These are phyloP conservation scores for Papilio polytes DNA, from an alignment of 1,140 invertebrate genomes.

Conservation along the genomic window DNA sequence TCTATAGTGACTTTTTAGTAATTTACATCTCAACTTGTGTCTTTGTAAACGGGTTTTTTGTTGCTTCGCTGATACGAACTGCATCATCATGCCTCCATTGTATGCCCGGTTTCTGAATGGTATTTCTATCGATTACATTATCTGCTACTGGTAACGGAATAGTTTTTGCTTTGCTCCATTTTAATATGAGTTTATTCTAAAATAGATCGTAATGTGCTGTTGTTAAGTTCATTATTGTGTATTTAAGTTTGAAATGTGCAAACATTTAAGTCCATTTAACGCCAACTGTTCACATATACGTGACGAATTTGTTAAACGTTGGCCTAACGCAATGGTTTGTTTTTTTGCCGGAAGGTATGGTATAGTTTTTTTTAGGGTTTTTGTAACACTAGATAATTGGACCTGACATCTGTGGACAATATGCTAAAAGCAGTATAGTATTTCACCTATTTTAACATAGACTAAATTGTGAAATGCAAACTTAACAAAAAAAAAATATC, in stretches of 20 bases:
- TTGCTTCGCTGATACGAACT: slow-evolving; percentile 49
- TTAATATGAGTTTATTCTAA: background rate
- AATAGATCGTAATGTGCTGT: slow-evolving; percentile 21
- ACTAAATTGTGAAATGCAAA: too few species aligned
- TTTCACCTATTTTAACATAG: too few species aligned
- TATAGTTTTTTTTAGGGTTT: background rate
- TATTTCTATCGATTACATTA: slow-evolving; percentile 66
- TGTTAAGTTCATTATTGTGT: slow-evolving; percentile 16
- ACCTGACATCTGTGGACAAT: slow-evolving; percentile 10
- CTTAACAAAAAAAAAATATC: too few species aligned
- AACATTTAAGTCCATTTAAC: slow-evolving; percentile 28
- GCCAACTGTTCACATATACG: slow-evolving; percentile 28
- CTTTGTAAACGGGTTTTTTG: slow-evolving; percentile 40
- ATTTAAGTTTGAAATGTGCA: slow-evolving; percentile 16
- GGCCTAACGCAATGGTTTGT: slow-evolving; percentile 2
- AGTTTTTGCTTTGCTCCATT: slow-evolving; percentile 35
- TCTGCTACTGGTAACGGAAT: slow-evolving; percentile 60
- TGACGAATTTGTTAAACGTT: slow-evolving; percentile 28
- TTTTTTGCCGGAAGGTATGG: slow-evolving; percentile 6
- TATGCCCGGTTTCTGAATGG: slow-evolving; percentile 59
- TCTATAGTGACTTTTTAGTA: slow-evolving; percentile 75
- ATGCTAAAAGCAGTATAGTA: background rate
- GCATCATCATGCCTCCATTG: slow-evolving; percentile 54
- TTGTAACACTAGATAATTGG: background rate
- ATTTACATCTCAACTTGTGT: slow-evolving; percentile 74